Evolutionary conservation across 1,140 invertebrate species (phyloP), one percentile per base, ranked within the genome.

Genomic region (Propsilocerus akamusi): DNA sequence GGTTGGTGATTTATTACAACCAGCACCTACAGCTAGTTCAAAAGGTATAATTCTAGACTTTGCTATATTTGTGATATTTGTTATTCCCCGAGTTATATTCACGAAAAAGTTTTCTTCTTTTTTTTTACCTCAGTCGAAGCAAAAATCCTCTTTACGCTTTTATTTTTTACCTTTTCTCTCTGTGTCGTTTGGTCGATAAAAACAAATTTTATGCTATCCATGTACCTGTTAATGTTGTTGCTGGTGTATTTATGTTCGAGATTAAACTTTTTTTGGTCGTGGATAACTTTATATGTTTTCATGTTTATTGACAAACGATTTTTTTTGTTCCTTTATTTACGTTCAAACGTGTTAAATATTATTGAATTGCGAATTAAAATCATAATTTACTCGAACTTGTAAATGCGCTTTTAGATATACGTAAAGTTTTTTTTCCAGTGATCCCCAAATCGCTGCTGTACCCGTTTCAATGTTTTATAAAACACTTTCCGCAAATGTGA

Each of bases 161-260:
- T n/a, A n/a, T n/a, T n/a, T n/a, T n/a, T n/a, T n/a, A n/a, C n/a
- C 22, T 3, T 10, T 41, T 22, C 14, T 20, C 14, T 17, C 4
- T 20, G 17, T 20, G 4, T 20, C 14, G 34, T 41, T 41, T 14
- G 34, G 34, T 41, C 34, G 34, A 41, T 41, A 41, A 41, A 41
- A 41, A 41, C 34, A 41, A 41, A 17, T 41, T 41, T 41, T 41
- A 41, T 41, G 17, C 14, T 41, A 41, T 41, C 22, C 34, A 41
- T 41, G 34, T 41, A 41, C 34, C 34, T 41, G 34, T 41, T 41
- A 41, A 41, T 41, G 34, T 41, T 41, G 5, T 41, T 20, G 17
- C 34, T 17, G 8, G 34, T 41, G 34, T 41, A 41, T 41, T 41
- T 41, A 41, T 41, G 34, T 41, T 41, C 22, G 14, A 41, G 34